Conservation (phyloP, 1,140 invertebrate genomes). For the Globodera rostochiensis region DNA sequence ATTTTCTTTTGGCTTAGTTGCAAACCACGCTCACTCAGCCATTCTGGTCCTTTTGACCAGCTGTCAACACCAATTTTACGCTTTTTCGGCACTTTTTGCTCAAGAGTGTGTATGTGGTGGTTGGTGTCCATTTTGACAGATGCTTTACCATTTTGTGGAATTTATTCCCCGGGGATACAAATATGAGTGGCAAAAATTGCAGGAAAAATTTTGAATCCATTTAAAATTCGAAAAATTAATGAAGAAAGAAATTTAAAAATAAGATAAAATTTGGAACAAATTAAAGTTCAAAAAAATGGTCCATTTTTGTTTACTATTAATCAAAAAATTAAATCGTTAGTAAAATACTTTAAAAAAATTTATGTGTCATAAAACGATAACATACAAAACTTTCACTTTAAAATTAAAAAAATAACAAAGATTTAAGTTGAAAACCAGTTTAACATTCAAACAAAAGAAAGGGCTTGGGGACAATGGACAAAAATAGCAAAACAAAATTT, state of each 20-base stretch:
- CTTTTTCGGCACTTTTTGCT: constrained; percentile 2
- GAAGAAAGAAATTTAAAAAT: neutral
- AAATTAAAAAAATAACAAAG: too few relatives aligned
- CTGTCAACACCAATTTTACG: neutral
- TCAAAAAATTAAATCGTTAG: too few relatives aligned
- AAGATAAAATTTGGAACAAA: neutral
- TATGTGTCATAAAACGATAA: too few relatives aligned
- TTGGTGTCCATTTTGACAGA: neutral
- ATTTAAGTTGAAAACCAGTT: neutral
- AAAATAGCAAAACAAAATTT: neutral
- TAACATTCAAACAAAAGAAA: neutral
- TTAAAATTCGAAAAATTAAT: neutral
- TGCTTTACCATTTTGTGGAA: neutral
- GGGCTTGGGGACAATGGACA: neutral
- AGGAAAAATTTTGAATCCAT: neutral
- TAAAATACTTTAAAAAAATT: too few relatives aligned
- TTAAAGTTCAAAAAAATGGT: too few relatives aligned
- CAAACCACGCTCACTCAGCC: neutral
- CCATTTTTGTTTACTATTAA: neutral
- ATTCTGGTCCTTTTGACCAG: neutral
- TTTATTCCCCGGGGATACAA: neutral
- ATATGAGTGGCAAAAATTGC: neutral
- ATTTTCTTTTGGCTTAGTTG: neutral
- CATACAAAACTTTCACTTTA: too few relatives aligned
- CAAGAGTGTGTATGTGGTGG: neutral